Base-by-base conservation (phyloP, 2,797 vertebrate genomes). In the Manis crassicaudata region DNA sequence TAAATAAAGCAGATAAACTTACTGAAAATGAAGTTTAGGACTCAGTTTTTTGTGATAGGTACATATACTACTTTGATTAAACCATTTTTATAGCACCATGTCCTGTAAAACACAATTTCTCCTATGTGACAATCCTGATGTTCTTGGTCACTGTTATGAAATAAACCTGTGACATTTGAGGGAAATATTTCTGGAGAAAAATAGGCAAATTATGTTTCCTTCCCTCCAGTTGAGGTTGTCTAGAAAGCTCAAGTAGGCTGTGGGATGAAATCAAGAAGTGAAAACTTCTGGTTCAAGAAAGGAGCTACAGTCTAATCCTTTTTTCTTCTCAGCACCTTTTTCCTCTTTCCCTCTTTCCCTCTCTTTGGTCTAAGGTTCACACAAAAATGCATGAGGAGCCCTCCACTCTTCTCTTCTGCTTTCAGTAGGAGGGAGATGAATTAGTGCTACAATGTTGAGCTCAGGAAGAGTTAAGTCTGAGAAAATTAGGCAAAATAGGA, bases 171-270 rank as follows among this genome's bases (percentile, higher is more conserved):
- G 32, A 88, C 27, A 85, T 60, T 67, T 62, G 20, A 76, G 10
- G 23, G 37, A 68, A 92, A 65, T 85, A 56, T 85, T 97, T 95
- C 67, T 97, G 93, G 90, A 96, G 77, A 95, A 95, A 92, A 77
- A 85, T 67, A 95, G 82, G 68, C 73, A 92, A 96, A 90, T 91
- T 65, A 21, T 63, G 46, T 95, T 95, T 96, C 63, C 82, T 95
- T 97, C 62, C 62, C 37, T 58, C 43, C 11, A 27, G 43, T 9
- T 9, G 29, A 86, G 46, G 56, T 88, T 96, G 65, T 90, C 88
- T 88, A 92, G 95, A 97, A 96, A 92, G 76, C 35, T 76, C 6
- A 5, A 63, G 50, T 27, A 20, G 68, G 21, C 32, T 67, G 4
- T 62, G 20, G 8, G 67, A 4, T 25, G 6, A 21, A 23, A n/a